These are phyloP conservation scores for Bombus superbus DNA, from an alignment of 1,140 invertebrate genomes.

Conservation along the genomic window DNA sequence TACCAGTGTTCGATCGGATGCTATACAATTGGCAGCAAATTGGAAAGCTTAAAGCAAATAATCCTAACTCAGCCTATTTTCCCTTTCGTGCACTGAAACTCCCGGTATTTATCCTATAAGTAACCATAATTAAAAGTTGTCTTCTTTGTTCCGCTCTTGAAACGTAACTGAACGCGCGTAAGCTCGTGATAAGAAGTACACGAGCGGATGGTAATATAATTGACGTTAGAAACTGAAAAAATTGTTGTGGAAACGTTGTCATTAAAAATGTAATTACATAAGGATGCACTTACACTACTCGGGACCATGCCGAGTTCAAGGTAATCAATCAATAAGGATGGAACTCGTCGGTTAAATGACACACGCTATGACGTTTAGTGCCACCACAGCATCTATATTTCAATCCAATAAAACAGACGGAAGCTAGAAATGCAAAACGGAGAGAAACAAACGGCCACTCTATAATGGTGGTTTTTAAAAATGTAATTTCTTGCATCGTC, in stretches of 20 bases:
- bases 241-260: background rate
- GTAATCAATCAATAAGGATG: background rate
- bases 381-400: background rate
- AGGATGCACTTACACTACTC: background rate
- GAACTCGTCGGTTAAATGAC: background rate
- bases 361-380: background rate
- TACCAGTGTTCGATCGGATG: too few relatives aligned
- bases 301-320: background rate
- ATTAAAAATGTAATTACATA: background rate
- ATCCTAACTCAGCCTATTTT: background rate
- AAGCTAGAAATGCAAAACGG: background rate
- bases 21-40: too few relatives aligned
- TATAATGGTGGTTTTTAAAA: background rate
- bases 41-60: too few relatives aligned
- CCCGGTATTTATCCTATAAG: rapidly evolving
- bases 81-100: background rate
- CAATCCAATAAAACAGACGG: rapidly evolving
- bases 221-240: background rate
- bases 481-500: background rate
- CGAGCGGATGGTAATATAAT: background rate
- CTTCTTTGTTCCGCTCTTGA: background rate
- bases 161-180: background rate
- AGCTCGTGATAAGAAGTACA: background rate
- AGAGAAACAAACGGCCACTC: background rate
- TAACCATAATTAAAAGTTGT: background rate